These are phyloP conservation scores for Ceraclea dissimilis DNA, from an alignment of 2,888 invertebrate genomes.

Conservation along the genomic window DNA sequence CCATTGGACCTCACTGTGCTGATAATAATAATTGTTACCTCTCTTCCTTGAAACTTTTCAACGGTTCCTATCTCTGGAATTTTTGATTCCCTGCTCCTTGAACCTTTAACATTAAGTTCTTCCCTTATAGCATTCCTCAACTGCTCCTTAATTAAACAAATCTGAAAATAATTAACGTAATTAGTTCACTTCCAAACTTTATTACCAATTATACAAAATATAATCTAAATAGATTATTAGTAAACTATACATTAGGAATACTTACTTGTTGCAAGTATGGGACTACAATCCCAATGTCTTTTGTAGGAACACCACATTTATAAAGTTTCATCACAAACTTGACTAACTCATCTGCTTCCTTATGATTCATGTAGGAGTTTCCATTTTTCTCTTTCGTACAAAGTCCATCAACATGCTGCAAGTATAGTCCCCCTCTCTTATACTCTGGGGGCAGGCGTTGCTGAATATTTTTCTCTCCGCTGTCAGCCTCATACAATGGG, in stretches of 20 bases:
- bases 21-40: slow-evolving; percentile 72
- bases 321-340: background rate
- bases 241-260: too few relatives aligned
- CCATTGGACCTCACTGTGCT: slow-evolving; percentile 68
- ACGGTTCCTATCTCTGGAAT: slow-evolving; percentile 83
- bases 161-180: too few relatives aligned
- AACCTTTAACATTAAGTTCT: too few relatives aligned
- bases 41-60: slow-evolving; percentile 83
- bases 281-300: background rate
- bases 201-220: too few relatives aligned
- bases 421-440: background rate
- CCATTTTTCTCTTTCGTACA: background rate
- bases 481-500: background rate
- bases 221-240: too few relatives aligned
- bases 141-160: too few relatives aligned
- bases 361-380: background rate
- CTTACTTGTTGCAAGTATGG: background rate
- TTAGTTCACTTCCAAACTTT: too few relatives aligned
- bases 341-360: background rate
- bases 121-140: too few relatives aligned
- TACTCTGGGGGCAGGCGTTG: background rate
- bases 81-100: too few relatives aligned
- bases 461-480: background rate
- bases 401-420: background rate
- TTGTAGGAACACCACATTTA: background rate